Conservation (phyloP, 2,888 invertebrate species). For the Volucella inflata region DNA sequence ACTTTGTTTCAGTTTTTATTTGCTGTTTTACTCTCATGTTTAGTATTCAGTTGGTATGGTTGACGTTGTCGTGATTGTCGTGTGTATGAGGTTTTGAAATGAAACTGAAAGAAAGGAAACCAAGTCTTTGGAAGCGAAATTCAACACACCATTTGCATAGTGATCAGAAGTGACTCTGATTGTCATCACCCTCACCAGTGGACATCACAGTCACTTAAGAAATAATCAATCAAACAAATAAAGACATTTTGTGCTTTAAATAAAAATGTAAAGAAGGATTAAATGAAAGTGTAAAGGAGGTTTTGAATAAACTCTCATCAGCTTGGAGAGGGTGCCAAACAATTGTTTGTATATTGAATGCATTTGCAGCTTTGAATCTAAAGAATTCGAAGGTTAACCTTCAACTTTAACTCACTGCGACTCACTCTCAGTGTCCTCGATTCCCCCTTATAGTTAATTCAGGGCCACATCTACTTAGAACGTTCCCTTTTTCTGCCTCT, state of each 20-base stretch:
- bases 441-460: too few relatives aligned
- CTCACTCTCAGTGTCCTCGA: too few relatives aligned
- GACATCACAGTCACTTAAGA: slow-evolving; percentile 32
- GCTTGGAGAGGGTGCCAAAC: not conserved
- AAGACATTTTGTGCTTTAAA: too few relatives aligned
- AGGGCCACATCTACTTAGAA: too few relatives aligned
- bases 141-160: slow-evolving; percentile 62
- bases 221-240: slow-evolving; percentile 58
- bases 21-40: slow-evolving; percentile 35
- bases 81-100: slow-evolving; percentile 27
- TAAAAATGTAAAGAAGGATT: slow-evolving; percentile 19
- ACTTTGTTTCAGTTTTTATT: slow-evolving; percentile 51
- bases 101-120: not conserved
- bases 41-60: slow-evolving; percentile 64
- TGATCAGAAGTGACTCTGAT: slow-evolving; percentile 45
- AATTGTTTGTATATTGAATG: too few relatives aligned
- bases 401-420: too few relatives aligned
- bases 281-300: not conserved
- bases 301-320: slow-evolving; percentile 20
- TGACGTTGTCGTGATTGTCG: slow-evolving; percentile 46
- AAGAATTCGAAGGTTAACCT: too few relatives aligned
- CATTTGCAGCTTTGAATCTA: too few relatives aligned
- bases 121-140: slow-evolving; percentile 22
- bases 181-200: slow-evolving; percentile 24
- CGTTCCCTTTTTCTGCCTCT: too few relatives aligned